A percentile compares a stretch with the other conserved stretches of the same genome.
Conservation (phyloP, 2,888 invertebrate species). For the Apeira syringaria region DNA sequence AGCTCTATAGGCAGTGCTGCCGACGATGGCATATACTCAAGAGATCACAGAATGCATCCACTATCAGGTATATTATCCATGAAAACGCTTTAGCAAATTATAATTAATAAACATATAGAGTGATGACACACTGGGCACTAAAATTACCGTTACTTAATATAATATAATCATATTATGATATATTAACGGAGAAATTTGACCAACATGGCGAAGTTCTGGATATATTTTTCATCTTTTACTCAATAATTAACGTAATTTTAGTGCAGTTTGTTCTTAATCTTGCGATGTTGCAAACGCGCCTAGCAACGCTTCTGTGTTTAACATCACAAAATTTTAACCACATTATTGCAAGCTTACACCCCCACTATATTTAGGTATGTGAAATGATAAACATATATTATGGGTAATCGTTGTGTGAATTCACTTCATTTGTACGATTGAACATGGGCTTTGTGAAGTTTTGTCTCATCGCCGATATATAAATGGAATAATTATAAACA, state of each 20-base stretch:
- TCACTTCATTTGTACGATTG: constrained; percentile 14
- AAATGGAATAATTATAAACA: too few relatives aligned
- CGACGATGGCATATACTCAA: constrained; percentile 69
- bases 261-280: constrained; percentile 5
- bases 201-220: too few relatives aligned
- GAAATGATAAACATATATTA: background rate
- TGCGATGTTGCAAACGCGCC: constrained; percentile 15
- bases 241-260: too few relatives aligned
- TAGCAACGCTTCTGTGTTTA: constrained; percentile 32
- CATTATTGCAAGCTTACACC: constrained; percentile 28
- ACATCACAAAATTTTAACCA: constrained; percentile 32
- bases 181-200: too few relatives aligned
- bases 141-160: background rate
- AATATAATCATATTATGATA: too few relatives aligned
- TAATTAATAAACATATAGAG: background rate
- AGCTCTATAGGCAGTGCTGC: constrained; percentile 73
- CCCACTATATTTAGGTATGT: constrained; percentile 8
- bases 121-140: constrained; percentile 2
- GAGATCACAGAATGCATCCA: constrained; percentile 66
- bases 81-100: background rate
- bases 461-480: too few relatives aligned
- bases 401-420: constrained; percentile 4
- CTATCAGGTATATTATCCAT: constrained; percentile 55
- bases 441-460: too few relatives aligned
- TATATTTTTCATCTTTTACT: too few relatives aligned